Evolutionary conservation across 2,888 invertebrate species (phyloP).

Genomic region (Andrena trimmerana): DNA sequence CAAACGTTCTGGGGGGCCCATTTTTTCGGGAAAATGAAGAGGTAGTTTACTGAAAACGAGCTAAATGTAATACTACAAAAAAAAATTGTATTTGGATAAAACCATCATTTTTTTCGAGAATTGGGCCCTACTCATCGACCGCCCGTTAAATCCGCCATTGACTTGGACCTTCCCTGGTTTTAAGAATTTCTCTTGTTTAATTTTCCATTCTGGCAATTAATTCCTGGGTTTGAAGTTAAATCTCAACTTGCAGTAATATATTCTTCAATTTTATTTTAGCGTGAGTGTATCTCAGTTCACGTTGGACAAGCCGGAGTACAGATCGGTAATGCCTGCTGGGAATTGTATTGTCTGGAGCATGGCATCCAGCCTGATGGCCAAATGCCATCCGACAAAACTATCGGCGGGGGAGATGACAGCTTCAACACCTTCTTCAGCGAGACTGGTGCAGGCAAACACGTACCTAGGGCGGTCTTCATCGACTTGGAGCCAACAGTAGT

Average conservation of each 20-base stretch:
- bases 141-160: no score
- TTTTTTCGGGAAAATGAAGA: no score
- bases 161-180: background rate
- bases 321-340: constrained; percentile 96
- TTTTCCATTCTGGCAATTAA: background rate
- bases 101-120: no score
- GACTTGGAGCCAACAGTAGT: constrained; percentile 99
- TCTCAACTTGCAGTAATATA: background rate
- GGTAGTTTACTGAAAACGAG: no score
- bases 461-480: constrained; percentile 97
- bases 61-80: no score
- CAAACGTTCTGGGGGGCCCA: no score
- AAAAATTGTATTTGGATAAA: no score
- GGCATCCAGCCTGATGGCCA: constrained; percentile 97
- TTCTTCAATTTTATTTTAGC: constrained; percentile 84
- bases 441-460: constrained; percentile 98
- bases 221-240: background rate
- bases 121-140: no score
- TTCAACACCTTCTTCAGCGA: constrained; percentile 98
- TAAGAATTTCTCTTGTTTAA: background rate
- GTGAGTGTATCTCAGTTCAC: constrained; percentile 93
- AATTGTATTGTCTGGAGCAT: constrained; percentile 94
- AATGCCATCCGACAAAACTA: constrained; percentile 97
- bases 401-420: constrained; percentile 96
- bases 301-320: constrained; percentile 95